Evolutionary conservation across 2,113 vertebrate genomes (phyloP).

Genomic region (Trogon melanurus): DNA sequence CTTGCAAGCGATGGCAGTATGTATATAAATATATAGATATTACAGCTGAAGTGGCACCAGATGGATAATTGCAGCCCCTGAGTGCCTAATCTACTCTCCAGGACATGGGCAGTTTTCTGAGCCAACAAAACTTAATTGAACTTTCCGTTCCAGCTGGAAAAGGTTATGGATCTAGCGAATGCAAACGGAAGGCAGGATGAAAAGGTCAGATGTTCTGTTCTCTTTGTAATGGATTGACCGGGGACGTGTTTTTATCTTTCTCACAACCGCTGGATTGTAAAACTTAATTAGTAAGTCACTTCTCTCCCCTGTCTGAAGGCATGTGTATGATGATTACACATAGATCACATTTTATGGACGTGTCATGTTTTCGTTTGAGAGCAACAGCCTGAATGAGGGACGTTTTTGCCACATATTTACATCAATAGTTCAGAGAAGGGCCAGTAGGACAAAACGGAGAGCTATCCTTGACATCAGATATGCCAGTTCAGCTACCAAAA

Average conservation of each 20-base stretch:
- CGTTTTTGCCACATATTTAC: conserved; percentile 17
- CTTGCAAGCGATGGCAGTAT: conserved; percentile 33
- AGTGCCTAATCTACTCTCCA: conserved; percentile 82
- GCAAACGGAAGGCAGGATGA: conserved; percentile 71
- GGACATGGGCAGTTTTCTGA: conserved; percentile 81
- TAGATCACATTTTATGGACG: conserved; percentile 61
- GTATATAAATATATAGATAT: conserved; percentile 75
- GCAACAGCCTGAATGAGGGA: neutral
- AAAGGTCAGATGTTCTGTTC: conserved; percentile 80
- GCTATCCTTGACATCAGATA: neutral
- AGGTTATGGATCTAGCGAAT: conserved; percentile 77
- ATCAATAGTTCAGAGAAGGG: conserved; percentile 12
- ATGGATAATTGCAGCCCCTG: conserved; percentile 83
- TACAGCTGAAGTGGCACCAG: conserved; percentile 78
- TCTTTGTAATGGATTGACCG: conserved; percentile 78
- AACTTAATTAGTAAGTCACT: conserved; percentile 73
- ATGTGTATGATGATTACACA: conserved; percentile 17
- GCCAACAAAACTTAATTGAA: conserved; percentile 87
- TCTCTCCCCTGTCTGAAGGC: conserved; percentile 41
- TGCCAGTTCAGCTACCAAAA: neutral
- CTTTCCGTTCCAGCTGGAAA: conserved; percentile 84
- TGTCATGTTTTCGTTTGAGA: conserved; percentile 33
- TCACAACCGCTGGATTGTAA: conserved; percentile 67
- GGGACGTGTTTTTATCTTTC: conserved; percentile 73
- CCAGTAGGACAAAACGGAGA: neutral